Evolutionary conservation across 2,797 vertebrate species (phyloP), one percentile per base, ranked within the genome.

Genomic region (Hippocampus kuda): DNA sequence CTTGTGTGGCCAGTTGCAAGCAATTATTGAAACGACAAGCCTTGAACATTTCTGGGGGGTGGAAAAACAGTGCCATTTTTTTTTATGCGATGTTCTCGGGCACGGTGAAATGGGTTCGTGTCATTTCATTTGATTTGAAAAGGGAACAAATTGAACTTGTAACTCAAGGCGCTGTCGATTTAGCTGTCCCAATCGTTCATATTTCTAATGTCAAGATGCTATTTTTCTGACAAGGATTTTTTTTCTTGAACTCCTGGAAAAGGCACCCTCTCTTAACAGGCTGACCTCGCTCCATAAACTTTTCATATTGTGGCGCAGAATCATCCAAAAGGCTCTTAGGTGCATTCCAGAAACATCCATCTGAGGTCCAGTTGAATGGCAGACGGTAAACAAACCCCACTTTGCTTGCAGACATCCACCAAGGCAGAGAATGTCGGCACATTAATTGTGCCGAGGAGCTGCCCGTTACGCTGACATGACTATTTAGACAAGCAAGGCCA

Each of bases 321-420:
- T 68, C 66, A 79, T 75, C 66, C 70, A 77, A 77, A 74, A 41
- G 60, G 78, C 67, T 81, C 72, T 71, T 69, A 34, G 77, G 73
- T 83, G 84, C 83, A 83, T 88, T 85, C 81, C 72, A 77, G 51
- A 71, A 59, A 70, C 75, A 75, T 74, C 64, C 49, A 68, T 72
- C 57, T 75, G 74, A 72, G 73, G 72, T 73, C 66, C 57, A 63
- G 66, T 54, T 82, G 79, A 84, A 69, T 85, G 80, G 78, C 74
- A 16, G 34, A 67, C 77, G 74, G 73, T 79, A 82, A 86, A 87
- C 79, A 84, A 77, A 66, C 70, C 72, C 56, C 67, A 65, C 68
- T 69, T 68, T 70, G 66, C 26, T 3, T 64, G 79, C 71, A 72
- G 65, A 70, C 77, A 74, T 72, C 66, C 46, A 44, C 71, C n/a